phyloP scores from a whole-genome alignment of 2,888 invertebrate species.

The Drosophila nr. perissopoda region DNA sequence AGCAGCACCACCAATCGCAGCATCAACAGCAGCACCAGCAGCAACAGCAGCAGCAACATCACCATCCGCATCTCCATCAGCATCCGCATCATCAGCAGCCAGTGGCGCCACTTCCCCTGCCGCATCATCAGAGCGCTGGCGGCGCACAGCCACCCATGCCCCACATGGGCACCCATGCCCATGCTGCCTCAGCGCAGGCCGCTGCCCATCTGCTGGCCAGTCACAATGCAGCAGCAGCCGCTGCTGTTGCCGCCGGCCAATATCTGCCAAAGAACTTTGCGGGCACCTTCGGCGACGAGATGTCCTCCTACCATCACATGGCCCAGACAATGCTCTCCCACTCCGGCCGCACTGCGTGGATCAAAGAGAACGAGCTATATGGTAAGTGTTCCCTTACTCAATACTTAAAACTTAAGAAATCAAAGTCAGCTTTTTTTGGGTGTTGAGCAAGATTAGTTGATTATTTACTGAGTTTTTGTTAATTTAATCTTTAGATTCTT shows the following conservation, averaged over 20 bases:
- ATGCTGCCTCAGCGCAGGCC: slow-evolving; percentile 81
- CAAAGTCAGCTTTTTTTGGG: background rate
- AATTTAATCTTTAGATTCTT: background rate
- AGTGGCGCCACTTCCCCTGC: slow-evolving; percentile 37
- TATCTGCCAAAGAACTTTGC: slow-evolving; percentile 83
- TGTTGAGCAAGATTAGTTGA: background rate
- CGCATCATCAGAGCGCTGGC: slow-evolving; percentile 42
- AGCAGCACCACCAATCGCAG: slow-evolving; percentile 28
- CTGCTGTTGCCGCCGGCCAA: slow-evolving; percentile 80
- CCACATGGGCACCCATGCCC: slow-evolving; percentile 54
- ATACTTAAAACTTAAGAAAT: background rate
- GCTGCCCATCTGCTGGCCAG: slow-evolving; percentile 83
- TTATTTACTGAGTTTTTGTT: background rate
- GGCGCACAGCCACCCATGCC: slow-evolving; percentile 46
- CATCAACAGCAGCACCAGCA: slow-evolving; percentile 31
- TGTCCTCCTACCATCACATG: slow-evolving; percentile 84
- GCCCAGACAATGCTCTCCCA: slow-evolving; percentile 84
- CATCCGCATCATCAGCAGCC: slow-evolving; percentile 55
- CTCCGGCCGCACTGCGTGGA: slow-evolving; percentile 82
- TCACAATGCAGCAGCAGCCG: slow-evolving; percentile 82
- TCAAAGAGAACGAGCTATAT: slow-evolving; percentile 84
- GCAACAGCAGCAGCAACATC: slow-evolving; percentile 46
- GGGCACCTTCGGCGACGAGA: slow-evolving; percentile 81
- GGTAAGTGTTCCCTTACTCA: slow-evolving; percentile 76
- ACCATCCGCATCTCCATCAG: slow-evolving; percentile 38